Evolutionary conservation across 2,888 invertebrate species (phyloP).

Genomic region (Melanargia galathea): DNA sequence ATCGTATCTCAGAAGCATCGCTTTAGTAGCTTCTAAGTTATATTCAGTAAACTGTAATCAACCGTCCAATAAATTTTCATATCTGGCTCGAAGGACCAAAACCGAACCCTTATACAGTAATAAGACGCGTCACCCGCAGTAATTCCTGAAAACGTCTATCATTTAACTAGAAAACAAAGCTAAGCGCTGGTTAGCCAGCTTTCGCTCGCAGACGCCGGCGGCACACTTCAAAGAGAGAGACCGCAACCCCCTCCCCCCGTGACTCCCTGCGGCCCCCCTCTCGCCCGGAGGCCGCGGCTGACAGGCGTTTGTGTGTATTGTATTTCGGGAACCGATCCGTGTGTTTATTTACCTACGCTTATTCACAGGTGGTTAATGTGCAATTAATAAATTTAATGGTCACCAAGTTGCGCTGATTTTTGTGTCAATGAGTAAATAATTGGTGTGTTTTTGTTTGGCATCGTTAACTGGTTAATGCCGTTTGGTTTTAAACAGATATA

Average conservation of each 20-base stretch:
- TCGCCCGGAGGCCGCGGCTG: constrained; percentile 50
- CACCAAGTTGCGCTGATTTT: constrained; percentile 8
- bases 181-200: constrained; percentile 76
- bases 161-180: constrained; percentile 79
- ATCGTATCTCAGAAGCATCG: not conserved
- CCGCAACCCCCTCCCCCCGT: constrained; percentile 55
- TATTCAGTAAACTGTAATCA: constrained; percentile 7
- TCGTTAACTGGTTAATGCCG: not conserved
- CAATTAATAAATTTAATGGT: constrained; percentile 30
- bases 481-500: not conserved
- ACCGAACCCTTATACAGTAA: constrained; percentile 32
- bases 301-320: constrained; percentile 63
- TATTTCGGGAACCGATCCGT: constrained; percentile 66
- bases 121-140: constrained; percentile 58
- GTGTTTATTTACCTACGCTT: constrained; percentile 56
- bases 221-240: constrained; percentile 76
- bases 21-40: not conserved
- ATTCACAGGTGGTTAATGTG: constrained; percentile 52
- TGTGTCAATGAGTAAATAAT: not conserved
- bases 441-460: not conserved
- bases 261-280: constrained; percentile 44
- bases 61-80: constrained; percentile 17
- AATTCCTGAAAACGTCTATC: constrained; percentile 61
- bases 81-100: constrained; percentile 39
- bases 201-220: constrained; percentile 68